Evolutionary conservation across 2,888 invertebrate genomes (phyloP).

Genomic region (Nemotelus pantherinus): DNA sequence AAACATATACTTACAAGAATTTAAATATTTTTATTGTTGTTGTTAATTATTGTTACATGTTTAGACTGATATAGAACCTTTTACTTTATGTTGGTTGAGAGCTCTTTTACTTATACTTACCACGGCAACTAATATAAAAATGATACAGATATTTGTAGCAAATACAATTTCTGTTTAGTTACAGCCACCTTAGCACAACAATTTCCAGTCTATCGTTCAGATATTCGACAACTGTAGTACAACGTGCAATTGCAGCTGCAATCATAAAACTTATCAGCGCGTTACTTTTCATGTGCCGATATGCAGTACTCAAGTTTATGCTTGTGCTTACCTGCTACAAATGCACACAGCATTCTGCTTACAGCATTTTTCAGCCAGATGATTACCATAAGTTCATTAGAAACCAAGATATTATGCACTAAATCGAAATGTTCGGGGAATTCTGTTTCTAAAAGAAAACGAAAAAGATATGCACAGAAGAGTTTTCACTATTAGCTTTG

Average conservation of each 20-base stretch:
- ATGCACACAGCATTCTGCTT: not conserved
- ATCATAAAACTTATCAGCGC: conserved; percentile 44
- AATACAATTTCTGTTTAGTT: not conserved
- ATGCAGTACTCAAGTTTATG: not conserved
- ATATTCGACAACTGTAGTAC: not conserved
- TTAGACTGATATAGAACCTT: no score
- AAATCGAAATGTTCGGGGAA: not conserved
- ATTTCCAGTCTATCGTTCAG: no score
- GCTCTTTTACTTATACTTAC: no score
- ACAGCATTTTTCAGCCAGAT: not conserved
- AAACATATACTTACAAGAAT: no score
- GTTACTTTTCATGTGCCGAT: conserved; percentile 17
- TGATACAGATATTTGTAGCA: no score
- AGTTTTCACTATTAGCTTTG: no score
- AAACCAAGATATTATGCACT: conserved; percentile 9
- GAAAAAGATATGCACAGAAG: no score
- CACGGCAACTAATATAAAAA: no score
- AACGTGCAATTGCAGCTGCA: conserved; percentile 20
- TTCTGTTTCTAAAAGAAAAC: no score
- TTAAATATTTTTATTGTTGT: no score
- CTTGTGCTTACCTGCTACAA: not conserved
- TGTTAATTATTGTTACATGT: no score
- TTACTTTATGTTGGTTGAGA: no score
- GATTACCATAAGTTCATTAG: conserved; percentile 26
- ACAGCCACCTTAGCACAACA: conserved; percentile 4